These are phyloP conservation scores for Xestia rhomboidea DNA, from an alignment of 2,888 invertebrate genomes.

Conservation along the genomic window DNA sequence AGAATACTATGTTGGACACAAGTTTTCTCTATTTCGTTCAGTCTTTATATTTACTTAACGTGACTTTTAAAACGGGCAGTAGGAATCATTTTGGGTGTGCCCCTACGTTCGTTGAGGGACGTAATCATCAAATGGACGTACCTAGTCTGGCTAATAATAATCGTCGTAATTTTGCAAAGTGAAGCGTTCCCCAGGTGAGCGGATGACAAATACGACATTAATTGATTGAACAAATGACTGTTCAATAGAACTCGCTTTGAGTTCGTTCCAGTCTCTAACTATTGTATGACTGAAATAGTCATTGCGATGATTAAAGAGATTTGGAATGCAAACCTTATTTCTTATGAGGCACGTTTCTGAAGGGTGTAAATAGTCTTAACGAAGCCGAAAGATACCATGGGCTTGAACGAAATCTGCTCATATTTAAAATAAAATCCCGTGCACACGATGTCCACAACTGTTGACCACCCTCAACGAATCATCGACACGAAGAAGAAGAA, in stretches of 20 bases:
- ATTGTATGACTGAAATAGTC: neutral
- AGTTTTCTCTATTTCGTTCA: neutral
- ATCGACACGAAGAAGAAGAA: no score
- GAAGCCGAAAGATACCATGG: no score
- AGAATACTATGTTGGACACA: neutral
- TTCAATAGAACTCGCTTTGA: neutral
- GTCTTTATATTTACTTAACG: neutral
- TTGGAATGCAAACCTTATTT: neutral
- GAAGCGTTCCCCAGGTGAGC: conserved; percentile 3
- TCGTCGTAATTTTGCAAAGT: conserved; percentile 29
- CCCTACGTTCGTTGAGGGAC: neutral
- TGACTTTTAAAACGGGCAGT: neutral
- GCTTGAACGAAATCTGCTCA: no score
- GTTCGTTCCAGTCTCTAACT: neutral
- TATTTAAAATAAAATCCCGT: no score
- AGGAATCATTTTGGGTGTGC: conserved; percentile 5
- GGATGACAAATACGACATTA: neutral
- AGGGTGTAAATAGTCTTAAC: no score
- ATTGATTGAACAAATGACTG: conserved; percentile 8
- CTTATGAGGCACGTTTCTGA: no score
- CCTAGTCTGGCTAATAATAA: conserved; percentile 4
- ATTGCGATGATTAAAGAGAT: neutral
- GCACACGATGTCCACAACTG: no score
- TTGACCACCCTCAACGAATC: no score
- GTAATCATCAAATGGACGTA: conserved; percentile 37